These are phyloP conservation scores for Eremophila alpestris DNA, from an alignment of 2,797 vertebrate species.

Conservation along the genomic window DNA sequence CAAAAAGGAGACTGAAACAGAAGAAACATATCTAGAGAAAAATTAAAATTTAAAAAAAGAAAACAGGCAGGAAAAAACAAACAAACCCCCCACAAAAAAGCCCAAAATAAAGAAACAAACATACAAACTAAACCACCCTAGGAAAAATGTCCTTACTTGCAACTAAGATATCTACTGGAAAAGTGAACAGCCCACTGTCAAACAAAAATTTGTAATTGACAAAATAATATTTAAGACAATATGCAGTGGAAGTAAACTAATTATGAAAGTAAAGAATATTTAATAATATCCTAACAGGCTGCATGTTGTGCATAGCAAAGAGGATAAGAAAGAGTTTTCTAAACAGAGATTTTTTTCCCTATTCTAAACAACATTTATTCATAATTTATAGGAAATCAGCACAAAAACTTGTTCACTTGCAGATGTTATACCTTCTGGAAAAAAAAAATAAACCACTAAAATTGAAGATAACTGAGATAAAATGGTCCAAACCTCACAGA, in stretches of 20 bases:
- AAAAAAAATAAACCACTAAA: background rate
- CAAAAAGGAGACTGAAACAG: background rate
- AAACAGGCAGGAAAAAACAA: rapidly evolving
- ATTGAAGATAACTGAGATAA: background rate
- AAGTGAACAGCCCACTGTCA: background rate
- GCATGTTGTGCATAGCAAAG: background rate
- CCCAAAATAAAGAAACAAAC: background rate
- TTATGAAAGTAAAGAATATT: background rate
- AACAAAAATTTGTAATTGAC: background rate
- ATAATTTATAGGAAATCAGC: background rate
- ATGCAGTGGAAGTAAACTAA: background rate
- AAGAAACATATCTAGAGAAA: background rate
- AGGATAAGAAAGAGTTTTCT: background rate
- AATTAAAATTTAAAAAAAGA: background rate
- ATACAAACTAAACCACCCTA: background rate
- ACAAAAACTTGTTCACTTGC: background rate
- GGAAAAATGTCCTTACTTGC: background rate
- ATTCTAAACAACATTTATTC: background rate
- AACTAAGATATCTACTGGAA: background rate
- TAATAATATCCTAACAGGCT: background rate
- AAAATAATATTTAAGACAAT: background rate
- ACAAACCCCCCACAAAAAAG: background rate
- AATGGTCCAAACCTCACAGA: background rate
- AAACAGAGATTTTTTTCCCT: background rate
- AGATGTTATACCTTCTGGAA: background rate